Conservation (phyloP, 2,888 invertebrate genomes). For the Oscheius sp. region DNA sequence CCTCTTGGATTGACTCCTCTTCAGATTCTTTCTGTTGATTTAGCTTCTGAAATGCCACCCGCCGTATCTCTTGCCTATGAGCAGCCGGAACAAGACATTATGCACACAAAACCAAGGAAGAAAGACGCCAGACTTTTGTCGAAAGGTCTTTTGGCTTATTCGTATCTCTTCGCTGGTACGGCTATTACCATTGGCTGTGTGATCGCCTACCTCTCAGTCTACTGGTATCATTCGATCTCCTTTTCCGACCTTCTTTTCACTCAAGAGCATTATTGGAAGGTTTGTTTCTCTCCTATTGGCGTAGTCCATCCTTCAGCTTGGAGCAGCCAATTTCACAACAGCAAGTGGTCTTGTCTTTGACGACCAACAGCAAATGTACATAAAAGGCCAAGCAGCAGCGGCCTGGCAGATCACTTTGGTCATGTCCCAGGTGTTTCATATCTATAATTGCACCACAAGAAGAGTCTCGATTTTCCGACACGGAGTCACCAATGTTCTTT, state of each 20-base stretch:
- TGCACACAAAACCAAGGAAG: slow-evolving; percentile 64
- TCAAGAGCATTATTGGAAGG: slow-evolving; percentile 66
- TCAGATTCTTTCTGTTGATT: slow-evolving; percentile 65
- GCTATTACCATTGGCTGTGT: slow-evolving; percentile 67
- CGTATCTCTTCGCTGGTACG: slow-evolving; percentile 65
- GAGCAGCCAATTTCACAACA: slow-evolving; percentile 49
- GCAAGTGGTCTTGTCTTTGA: slow-evolving; percentile 47
- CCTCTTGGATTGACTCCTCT: slow-evolving; percentile 66
- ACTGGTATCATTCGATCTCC: slow-evolving; percentile 67
- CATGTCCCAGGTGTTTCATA: slow-evolving; percentile 68
- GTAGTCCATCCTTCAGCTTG: slow-evolving; percentile 31
- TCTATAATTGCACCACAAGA: slow-evolving; percentile 69
- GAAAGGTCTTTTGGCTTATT: slow-evolving; percentile 59
- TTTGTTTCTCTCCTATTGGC: neutral
- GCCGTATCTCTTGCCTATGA: slow-evolving; percentile 68
- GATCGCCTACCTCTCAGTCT: slow-evolving; percentile 63
- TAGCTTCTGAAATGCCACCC: slow-evolving; percentile 68
- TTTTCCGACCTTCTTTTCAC: slow-evolving; percentile 65
- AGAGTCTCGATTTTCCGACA: slow-evolving; percentile 69
- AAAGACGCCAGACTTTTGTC: slow-evolving; percentile 48
- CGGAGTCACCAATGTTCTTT: slow-evolving; percentile 66
- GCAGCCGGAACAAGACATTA: slow-evolving; percentile 67
- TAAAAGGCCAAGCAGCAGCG: slow-evolving; percentile 68
- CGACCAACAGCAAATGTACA: slow-evolving; percentile 59
- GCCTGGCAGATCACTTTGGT: slow-evolving; percentile 69